Conservation (phyloP, 2,888 invertebrate species). For the Caenorhabditis doughertyi region DNA sequence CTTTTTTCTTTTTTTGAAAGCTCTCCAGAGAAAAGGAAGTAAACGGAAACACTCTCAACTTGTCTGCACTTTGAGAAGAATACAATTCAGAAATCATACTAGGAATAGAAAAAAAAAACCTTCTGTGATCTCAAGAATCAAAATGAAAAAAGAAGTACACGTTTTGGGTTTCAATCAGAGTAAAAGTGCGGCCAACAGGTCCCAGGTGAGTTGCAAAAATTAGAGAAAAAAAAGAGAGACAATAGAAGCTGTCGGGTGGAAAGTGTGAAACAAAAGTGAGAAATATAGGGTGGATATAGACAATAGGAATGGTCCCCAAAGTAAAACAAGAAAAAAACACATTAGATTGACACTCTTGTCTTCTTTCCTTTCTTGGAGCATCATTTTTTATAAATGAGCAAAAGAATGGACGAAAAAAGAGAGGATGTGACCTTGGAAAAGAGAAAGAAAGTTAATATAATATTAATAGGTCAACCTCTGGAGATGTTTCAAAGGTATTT, state of each 20-base stretch:
- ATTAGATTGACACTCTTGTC: conserved; percentile 43
- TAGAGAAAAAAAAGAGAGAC: conserved; percentile 15
- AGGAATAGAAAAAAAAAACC: background rate
- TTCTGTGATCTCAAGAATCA: background rate
- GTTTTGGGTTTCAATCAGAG: background rate
- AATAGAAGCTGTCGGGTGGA: conserved; percentile 50
- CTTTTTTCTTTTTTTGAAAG: conserved; percentile 13
- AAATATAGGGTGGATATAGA: conserved; percentile 24
- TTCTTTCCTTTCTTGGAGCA: conserved; percentile 6
- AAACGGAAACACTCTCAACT: conserved; percentile 22
- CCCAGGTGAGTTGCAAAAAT: conserved; percentile 50
- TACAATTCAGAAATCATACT: conserved; percentile 18
- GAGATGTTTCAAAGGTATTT: conserved; percentile 12
- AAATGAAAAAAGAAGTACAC: conserved; percentile 1
- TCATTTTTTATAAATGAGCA: conserved; percentile 62
- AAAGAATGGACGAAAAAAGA: background rate
- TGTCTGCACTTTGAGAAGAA: conserved; percentile 24
- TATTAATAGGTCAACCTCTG: conserved; percentile 50
- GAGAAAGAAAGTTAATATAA: conserved; percentile 16
- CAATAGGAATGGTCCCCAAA: conserved; percentile 31
- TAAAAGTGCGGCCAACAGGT: conserved; percentile 14
- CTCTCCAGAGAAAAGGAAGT: conserved; percentile 28
- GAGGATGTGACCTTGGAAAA: conserved; percentile 5
- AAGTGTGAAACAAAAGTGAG: conserved; percentile 47
- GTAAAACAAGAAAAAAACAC: conserved; percentile 42